A percentile compares a stretch with the other conserved stretches of the same genome.
These are phyloP conservation scores for Leptinotarsa texana DNA, from an alignment of 1,140 invertebrate species.

Conservation along the genomic window DNA sequence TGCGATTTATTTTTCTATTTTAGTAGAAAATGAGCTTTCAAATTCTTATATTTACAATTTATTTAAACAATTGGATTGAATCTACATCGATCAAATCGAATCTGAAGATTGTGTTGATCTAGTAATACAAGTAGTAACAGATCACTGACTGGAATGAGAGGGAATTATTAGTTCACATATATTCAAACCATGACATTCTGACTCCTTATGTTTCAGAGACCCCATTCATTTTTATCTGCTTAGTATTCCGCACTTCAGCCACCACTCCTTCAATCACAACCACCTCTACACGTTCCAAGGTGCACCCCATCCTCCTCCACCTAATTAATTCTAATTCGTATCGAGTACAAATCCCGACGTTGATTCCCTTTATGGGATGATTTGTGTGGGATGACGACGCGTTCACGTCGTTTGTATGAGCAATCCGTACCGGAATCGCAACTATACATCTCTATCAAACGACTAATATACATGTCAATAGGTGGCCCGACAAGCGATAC, in stretches of 20 bases:
- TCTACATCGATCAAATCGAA: too few relatives aligned
- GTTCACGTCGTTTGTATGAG: conserved; percentile 27
- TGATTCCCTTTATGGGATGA: conserved; percentile 29
- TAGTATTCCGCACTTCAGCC: background rate
- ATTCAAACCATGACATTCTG: too few relatives aligned
- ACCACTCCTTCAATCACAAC: background rate
- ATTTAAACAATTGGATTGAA: too few relatives aligned
- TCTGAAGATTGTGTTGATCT: too few relatives aligned
- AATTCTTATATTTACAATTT: too few relatives aligned
- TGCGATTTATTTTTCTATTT: too few relatives aligned
- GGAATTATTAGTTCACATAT: too few relatives aligned
- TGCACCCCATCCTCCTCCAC: background rate
- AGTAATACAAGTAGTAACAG: too few relatives aligned
- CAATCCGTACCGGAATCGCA: conserved; percentile 26
- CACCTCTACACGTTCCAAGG: background rate
- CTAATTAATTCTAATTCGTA: conserved; percentile 27
- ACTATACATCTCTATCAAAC: conserved; percentile 42
- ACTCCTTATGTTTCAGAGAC: too few relatives aligned
- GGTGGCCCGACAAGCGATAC: conserved; percentile 43
- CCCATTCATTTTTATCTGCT: background rate
- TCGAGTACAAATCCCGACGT: conserved; percentile 24
- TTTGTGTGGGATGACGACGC: conserved; percentile 29
- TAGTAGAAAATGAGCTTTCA: too few relatives aligned
- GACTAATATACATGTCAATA: conserved; percentile 51
- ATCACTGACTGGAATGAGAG: too few relatives aligned